phyloP scores from a whole-genome alignment of 2,888 invertebrate genomes.

The Metallyticus violacea region DNA sequence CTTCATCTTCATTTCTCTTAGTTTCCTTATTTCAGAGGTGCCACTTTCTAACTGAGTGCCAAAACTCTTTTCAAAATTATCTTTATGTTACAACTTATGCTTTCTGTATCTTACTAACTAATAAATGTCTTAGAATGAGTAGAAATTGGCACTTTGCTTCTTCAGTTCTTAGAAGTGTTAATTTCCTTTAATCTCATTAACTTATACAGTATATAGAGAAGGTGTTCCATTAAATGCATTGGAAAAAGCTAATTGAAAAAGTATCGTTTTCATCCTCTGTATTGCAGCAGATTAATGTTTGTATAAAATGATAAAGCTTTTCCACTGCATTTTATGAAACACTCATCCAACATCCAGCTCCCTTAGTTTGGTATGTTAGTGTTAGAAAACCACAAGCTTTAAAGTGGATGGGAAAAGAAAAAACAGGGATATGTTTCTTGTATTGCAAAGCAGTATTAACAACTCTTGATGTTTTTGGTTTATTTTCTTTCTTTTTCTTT shows the following conservation, averaged over 20 bases:
- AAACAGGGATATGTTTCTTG: not conserved
- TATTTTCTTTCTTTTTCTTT: not conserved
- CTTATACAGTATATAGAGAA: not conserved
- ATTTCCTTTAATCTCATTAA: too few relatives aligned
- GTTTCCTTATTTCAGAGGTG: too few relatives aligned
- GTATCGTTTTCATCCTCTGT: too few relatives aligned
- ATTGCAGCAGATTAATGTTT: not conserved
- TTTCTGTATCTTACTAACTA: too few relatives aligned
- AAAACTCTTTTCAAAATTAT: too few relatives aligned
- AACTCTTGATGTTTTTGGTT: not conserved
- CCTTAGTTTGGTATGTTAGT: constrained; percentile 11
- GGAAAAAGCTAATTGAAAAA: not conserved
- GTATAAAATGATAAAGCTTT: not conserved
- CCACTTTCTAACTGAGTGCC: not conserved
- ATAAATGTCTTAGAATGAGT: not conserved
- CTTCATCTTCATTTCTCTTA: not conserved
- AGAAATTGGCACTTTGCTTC: not conserved
- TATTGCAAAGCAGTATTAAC: too few relatives aligned
- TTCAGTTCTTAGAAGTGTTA: not conserved
- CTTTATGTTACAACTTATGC: too few relatives aligned
- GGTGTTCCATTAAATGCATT: not conserved
- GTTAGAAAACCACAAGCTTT: not conserved
- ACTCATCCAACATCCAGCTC: not conserved
- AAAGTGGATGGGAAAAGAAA: not conserved
- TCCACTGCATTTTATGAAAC: not conserved